phyloP scores from a whole-genome alignment of 1,140 invertebrate species.

The Heliconius congener region DNA sequence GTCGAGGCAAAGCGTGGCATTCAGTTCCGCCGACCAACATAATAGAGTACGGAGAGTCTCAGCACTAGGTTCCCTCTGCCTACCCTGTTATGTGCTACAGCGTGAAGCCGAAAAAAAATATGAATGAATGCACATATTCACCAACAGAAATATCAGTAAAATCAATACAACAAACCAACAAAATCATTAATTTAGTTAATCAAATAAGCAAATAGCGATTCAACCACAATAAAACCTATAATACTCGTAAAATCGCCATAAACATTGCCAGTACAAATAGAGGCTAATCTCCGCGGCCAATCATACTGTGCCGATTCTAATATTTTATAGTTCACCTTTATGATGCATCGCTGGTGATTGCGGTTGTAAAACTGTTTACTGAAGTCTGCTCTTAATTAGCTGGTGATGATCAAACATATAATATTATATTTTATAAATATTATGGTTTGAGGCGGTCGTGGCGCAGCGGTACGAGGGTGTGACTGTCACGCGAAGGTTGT shows the following conservation, averaged over 20 bases:
- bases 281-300: constrained; percentile 69
- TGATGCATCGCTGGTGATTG: constrained; percentile 59
- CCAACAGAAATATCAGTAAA: not conserved
- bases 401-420: not conserved
- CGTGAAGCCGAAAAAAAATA: no score
- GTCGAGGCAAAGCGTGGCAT: no score
- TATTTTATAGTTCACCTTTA: constrained; percentile 69
- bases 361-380: constrained; percentile 71
- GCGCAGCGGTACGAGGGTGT: no score
- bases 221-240: constrained; percentile 69
- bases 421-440: not conserved
- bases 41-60: no score
- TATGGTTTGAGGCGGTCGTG: no score
- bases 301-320: constrained; percentile 52
- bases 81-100: no score
- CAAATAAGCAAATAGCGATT: constrained; percentile 69
- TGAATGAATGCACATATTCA: not conserved
- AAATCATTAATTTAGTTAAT: constrained; percentile 68
- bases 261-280: constrained; percentile 78
- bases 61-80: no score
- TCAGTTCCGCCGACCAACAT: no score
- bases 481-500: no score
- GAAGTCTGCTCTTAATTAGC: constrained; percentile 60
- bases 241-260: constrained; percentile 70
- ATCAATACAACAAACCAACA: constrained; percentile 33